Conservation (phyloP, 2,888 invertebrate species). For the Arenicola marina region DNA sequence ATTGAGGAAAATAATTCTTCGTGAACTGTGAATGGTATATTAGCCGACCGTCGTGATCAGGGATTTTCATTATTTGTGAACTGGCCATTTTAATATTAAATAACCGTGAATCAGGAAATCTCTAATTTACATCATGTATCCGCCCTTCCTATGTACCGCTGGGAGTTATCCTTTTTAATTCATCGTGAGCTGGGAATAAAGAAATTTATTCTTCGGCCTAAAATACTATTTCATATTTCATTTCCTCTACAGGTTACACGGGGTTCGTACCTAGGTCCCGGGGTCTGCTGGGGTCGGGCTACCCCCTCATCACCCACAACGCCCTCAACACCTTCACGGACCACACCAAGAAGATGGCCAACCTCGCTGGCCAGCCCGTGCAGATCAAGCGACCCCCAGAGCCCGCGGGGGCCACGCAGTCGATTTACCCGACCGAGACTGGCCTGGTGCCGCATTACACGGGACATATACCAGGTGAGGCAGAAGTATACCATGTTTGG, state of each 20-base stretch:
- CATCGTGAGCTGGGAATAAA: too few species aligned
- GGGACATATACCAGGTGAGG: slow-evolving; percentile 55
- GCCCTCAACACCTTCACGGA: slow-evolving; percentile 51
- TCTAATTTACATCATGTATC: too few species aligned
- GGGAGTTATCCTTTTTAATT: too few species aligned
- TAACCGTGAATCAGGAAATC: too few species aligned
- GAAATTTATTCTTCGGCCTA: too few species aligned
- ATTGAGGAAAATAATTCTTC: too few species aligned
- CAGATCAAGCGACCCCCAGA: slow-evolving; percentile 7
- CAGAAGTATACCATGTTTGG: not conserved
- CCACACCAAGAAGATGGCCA: slow-evolving; percentile 31
- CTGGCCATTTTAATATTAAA: too few species aligned
- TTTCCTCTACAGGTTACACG: slow-evolving; percentile 41
- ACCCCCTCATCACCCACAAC: slow-evolving; percentile 48
- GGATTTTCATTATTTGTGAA: too few species aligned
- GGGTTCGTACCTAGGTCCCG: slow-evolving; percentile 51
- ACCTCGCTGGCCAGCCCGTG: slow-evolving; percentile 34
- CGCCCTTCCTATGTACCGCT: too few species aligned
- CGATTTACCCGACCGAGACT: slow-evolving; percentile 45
- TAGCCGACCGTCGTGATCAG: too few species aligned
- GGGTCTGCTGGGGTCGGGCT: slow-evolving; percentile 46
- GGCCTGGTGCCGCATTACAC: slow-evolving; percentile 53
- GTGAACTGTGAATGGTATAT: too few species aligned
- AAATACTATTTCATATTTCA: too few species aligned
- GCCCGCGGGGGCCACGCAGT: slow-evolving; percentile 29